Evolutionary conservation across 2,113 vertebrate genomes (phyloP).

Genomic region (Oncorhynchus gorbuscha): DNA sequence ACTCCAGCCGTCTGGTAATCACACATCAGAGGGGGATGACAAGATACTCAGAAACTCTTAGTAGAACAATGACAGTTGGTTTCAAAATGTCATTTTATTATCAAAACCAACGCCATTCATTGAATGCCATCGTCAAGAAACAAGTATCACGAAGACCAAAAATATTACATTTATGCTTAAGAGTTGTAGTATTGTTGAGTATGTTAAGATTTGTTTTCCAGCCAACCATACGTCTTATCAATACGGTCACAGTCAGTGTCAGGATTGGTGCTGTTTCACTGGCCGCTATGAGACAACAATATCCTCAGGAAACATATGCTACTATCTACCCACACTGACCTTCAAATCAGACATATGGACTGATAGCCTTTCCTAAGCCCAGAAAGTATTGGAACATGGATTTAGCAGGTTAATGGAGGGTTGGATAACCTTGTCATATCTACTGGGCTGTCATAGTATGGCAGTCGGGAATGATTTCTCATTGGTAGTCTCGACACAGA

Average conservation of each 20-base stretch:
- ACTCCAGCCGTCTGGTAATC: conserved; percentile 22
- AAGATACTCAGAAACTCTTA: too few species aligned
- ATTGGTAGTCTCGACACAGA: not conserved
- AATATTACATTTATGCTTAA: conserved; percentile 1
- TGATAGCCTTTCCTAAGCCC: conserved; percentile 31
- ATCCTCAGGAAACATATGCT: conserved; percentile 32
- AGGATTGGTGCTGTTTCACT: conserved; percentile 10
- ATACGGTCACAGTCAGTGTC: not conserved
- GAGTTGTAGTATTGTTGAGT: not conserved
- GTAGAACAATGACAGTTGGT: not conserved
- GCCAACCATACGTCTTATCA: not conserved
- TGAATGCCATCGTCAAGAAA: conserved; percentile 2
- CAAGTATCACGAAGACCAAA: too few species aligned
- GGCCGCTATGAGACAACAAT: conserved; percentile 13
- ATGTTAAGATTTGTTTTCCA: not conserved
- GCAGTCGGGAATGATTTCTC: conserved; percentile 26
- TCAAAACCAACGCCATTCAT: not conserved
- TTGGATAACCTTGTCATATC: conserved; percentile 52
- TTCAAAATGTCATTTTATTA: too few species aligned
- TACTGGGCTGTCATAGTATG: conserved; percentile 14
- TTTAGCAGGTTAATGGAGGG: conserved; percentile 37
- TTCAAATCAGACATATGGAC: conserved; percentile 40
- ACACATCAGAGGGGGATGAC: conserved; percentile 10
- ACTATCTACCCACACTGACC: conserved; percentile 22
- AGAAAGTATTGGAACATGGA: conserved; percentile 46